Evolutionary conservation across 2,888 invertebrate species (phyloP), one percentile per base, ranked within the genome.

Genomic region (Bhutanitis thaidina): DNA sequence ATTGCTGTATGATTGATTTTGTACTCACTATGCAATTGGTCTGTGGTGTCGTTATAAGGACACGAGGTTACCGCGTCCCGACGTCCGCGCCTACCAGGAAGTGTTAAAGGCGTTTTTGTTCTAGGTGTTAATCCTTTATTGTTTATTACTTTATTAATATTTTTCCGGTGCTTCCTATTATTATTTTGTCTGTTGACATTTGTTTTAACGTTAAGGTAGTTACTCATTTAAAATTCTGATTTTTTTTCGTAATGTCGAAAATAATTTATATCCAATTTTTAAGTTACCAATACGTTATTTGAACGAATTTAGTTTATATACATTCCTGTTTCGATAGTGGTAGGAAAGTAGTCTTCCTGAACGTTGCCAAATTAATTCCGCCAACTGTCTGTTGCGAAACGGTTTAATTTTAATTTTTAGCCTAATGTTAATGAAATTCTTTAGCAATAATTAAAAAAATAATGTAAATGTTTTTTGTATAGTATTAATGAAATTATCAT

Each of bases 291-390:
- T 81, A 65, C 80, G 83, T 85, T 86, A 80, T 84, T 80, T 69
- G 77, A 85, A 77, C 86, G 86, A 86, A 86, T 88, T 89, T 87
- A 86, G 86, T 88, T 84, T 73, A 76, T 74, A 80, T 74, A 80
- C 86, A 87, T 82, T 85, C 80, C 84, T 86, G 80, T 89, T 87
- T 87, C 82, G 83, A 85, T 84, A 86, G 84, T 85, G 77, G 80
- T 88, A 88, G 84, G 79, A 84, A 82, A 86, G 85, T 87, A 87
- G 88, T 89, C 89, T 89, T 89, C 88, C 87, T 83, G 73, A 88
- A 86, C 84, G 85, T 87, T 88, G 89, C 89, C 89, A 89, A 89
- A 89, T 85, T 82, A 71, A 76, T 73, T 78, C 81, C 80, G 85
- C 84, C 83, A 86, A 87, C 84, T 79, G 69, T 84, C 80, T 83